phyloP scores from a whole-genome alignment of 2,888 invertebrate species.

The Tachystola acroxantha region DNA sequence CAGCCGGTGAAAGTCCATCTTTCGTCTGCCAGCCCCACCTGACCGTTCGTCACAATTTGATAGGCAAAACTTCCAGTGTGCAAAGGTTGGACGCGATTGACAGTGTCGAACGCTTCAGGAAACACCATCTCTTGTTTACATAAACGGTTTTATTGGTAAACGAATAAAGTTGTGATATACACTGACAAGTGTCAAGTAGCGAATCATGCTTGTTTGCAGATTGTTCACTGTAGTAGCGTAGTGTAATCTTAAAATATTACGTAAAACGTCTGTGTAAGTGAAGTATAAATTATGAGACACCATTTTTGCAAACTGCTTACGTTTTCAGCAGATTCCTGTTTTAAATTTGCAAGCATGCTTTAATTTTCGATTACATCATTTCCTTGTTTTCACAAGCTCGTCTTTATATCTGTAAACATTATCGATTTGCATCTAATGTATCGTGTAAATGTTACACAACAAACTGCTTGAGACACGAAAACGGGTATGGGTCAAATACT shows the following conservation, averaged over 20 bases:
- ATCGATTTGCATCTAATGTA: constrained; percentile 1
- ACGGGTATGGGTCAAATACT: neutral
- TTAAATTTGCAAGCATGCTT: neutral
- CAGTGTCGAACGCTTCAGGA: neutral
- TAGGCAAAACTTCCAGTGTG: constrained; percentile 1
- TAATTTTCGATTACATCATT: neutral
- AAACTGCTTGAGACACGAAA: neutral
- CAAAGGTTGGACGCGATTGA: neutral
- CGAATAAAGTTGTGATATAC: no score
- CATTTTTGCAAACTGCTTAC: no score
- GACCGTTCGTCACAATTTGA: neutral
- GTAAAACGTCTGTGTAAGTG: no score
- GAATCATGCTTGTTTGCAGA: no score
- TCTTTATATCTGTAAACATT: constrained; percentile 1
- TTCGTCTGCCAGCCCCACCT: constrained; percentile 19
- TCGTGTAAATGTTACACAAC: constrained; percentile 2
- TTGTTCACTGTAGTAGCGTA: no score
- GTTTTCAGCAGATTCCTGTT: no score
- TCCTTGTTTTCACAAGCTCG: neutral
- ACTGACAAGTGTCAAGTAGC: no score
- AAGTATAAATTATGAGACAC: no score
- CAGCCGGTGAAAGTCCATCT: constrained; percentile 36
- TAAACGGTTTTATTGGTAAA: no score
- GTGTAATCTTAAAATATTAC: no score
- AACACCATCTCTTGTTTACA: neutral